phyloP scores from a whole-genome alignment of 1,140 invertebrate species.

The Argopecten irradians region DNA sequence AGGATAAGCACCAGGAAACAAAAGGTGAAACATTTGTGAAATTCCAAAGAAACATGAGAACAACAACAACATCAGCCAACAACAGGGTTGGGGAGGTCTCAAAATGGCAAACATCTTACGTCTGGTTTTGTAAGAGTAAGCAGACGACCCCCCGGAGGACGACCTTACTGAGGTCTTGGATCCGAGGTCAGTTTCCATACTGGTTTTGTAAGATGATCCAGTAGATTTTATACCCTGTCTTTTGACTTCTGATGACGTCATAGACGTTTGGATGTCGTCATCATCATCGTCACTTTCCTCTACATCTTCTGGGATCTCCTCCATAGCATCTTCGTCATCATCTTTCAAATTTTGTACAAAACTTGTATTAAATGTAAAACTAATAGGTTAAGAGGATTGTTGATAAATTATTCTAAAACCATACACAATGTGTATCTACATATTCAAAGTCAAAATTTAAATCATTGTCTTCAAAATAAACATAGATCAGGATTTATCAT shows the following conservation, averaged over 20 bases:
- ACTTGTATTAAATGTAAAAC: too few relatives aligned
- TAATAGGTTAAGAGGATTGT: too few relatives aligned
- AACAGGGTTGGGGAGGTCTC: background rate
- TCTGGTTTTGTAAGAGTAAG: background rate
- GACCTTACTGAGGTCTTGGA: constrained; percentile 39
- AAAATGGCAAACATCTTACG: background rate
- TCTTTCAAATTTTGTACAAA: too few relatives aligned
- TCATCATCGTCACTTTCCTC: background rate
- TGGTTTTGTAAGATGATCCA: background rate
- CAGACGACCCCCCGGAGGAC: constrained; percentile 31
- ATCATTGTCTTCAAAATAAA: too few relatives aligned
- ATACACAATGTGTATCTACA: too few relatives aligned
- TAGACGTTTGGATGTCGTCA: background rate
- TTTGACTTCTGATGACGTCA: background rate
- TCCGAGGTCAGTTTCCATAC: constrained; percentile 19
- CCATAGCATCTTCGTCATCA: background rate
- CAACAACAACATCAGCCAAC: background rate
- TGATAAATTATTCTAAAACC: too few relatives aligned
- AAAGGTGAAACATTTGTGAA: background rate
- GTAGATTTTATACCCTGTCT: background rate
- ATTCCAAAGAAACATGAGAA: background rate
- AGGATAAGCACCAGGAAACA: background rate
- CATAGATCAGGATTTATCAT: too few relatives aligned
- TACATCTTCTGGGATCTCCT: background rate
- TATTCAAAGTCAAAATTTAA: too few relatives aligned